Percentiles rank a stretch among this genome's conserved stretches.
These are phyloP conservation scores for Drosophila parabipectinata DNA, from an alignment of 1,140 invertebrate genomes.

Conservation along the genomic window DNA sequence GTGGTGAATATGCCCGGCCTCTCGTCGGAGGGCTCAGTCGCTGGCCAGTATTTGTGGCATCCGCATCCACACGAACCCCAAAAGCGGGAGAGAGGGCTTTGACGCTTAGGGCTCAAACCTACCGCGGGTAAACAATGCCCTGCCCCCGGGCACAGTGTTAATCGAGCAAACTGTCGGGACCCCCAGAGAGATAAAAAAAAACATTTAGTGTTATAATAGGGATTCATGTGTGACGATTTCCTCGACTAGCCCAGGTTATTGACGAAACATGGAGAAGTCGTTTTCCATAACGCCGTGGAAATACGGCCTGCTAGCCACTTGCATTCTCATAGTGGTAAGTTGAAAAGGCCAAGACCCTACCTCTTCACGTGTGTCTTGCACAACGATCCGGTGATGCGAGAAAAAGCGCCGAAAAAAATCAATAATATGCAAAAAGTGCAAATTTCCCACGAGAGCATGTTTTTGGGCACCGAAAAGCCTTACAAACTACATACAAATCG, in stretches of 20 bases:
- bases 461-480: not conserved
- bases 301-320: constrained; percentile 65
- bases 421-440: constrained; percentile 35
- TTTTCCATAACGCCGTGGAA: constrained; percentile 69
- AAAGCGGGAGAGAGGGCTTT: not conserved
- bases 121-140: constrained; percentile 55
- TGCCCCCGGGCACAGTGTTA: constrained; percentile 12
- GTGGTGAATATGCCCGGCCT: constrained; percentile 26
- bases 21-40: constrained; percentile 44
- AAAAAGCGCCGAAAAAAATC: constrained; percentile 35
- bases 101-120: constrained; percentile 4
- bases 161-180: constrained; percentile 6
- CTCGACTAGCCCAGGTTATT: constrained; percentile 1
- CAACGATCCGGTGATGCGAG: constrained; percentile 21
- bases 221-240: not conserved
- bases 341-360: constrained; percentile 12
- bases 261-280: constrained; percentile 62
- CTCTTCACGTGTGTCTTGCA: constrained; percentile 27
- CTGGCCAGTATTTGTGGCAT: constrained; percentile 48
- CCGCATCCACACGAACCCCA: constrained; percentile 27
- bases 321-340: constrained; percentile 70
- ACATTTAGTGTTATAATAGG: constrained; percentile 1
- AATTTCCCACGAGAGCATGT: constrained; percentile 9
- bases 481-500: constrained; percentile 26
- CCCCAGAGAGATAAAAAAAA: constrained; percentile 1